phyloP scores from a whole-genome alignment of 2,113 vertebrate genomes.

The Trichomycterus rosablanca region DNA sequence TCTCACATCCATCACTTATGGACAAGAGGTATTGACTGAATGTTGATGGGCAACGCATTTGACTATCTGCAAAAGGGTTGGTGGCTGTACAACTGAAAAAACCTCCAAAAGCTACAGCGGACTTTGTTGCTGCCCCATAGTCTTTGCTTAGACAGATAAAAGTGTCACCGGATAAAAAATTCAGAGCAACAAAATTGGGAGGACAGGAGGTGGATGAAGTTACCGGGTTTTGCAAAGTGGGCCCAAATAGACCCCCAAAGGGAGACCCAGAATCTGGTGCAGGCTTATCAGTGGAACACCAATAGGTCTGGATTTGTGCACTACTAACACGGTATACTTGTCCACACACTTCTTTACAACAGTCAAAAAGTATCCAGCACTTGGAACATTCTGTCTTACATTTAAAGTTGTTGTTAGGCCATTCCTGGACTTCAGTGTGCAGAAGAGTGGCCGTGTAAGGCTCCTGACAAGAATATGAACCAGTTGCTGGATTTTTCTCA shows the following conservation, averaged over 20 bases:
- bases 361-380: conserved; percentile 50
- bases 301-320: conserved; percentile 73
- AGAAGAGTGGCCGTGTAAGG: conserved; percentile 64
- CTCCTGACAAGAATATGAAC: conserved; percentile 67
- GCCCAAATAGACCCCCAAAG: conserved; percentile 80
- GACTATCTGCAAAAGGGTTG: conserved; percentile 66
- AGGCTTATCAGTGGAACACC: conserved; percentile 57
- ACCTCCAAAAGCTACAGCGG: conserved; percentile 77
- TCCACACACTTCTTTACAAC: conserved; percentile 64
- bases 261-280: conserved; percentile 67
- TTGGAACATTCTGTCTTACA: conserved; percentile 51
- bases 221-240: conserved; percentile 66
- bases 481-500: conserved; percentile 77
- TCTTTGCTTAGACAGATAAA: conserved; percentile 77
- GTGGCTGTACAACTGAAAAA: conserved; percentile 80
- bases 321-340: conserved; percentile 66
- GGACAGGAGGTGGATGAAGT: conserved; percentile 78
- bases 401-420: conserved; percentile 68
- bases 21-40: conserved; percentile 82
- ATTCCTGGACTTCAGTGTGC: conserved; percentile 66
- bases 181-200: conserved; percentile 53
- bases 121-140: conserved; percentile 62
- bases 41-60: conserved; percentile 69
- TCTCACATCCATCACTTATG: conserved; percentile 82
- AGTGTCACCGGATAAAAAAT: conserved; percentile 70